Evolutionary conservation across 2,113 vertebrate species (phyloP), one percentile per base, ranked within the genome.

Genomic region (Chloropsis hardwickii): DNA sequence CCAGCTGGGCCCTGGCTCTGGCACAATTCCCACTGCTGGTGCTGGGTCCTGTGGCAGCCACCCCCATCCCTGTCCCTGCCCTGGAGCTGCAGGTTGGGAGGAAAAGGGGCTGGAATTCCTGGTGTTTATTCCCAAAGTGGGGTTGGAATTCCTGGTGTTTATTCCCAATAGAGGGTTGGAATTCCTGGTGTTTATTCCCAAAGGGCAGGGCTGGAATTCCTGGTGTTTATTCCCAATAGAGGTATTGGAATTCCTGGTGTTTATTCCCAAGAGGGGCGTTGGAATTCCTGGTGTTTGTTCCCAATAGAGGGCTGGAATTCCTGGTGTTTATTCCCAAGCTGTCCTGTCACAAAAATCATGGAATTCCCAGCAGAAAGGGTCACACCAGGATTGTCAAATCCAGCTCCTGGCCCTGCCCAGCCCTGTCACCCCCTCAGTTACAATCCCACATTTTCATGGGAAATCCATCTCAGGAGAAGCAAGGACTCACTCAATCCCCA

Each of bases 391-490:
- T 14, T 7, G 6, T 1, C 62, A 56, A 16, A 39, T 21, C 27
- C 77, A 6, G 1, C 40, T 39, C 51, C 51, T 10, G 51, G 62
- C 42, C 42, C 62, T 33, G 42, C 42, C 78, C n/a, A 15, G 42
- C 9, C 8, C 35, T 24, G 22, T 15, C 35, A 60, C 25, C 14
- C 33, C 77, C 53, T 12, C 3, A 12, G 37, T 35, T 81, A 15
- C 42, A 29, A 70, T 28, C 92, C 62, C 81, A 39, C 11, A 3
- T 39, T 25, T 70, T 3, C 69, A 58, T 67, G 39, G 40, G 61
- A 76, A 48, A 88, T 80, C 88, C 71, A 53, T 72, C 57, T 80
- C 69, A 53, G 83, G 93, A 31, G 62, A 90, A 85, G 57, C 79
- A 69, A 65, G 65, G 48, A 3, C 29, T 64, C 53, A 2, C 45